Base-by-base conservation (phyloP, 2,113 vertebrate species). In the Lycaon pictus region DNA sequence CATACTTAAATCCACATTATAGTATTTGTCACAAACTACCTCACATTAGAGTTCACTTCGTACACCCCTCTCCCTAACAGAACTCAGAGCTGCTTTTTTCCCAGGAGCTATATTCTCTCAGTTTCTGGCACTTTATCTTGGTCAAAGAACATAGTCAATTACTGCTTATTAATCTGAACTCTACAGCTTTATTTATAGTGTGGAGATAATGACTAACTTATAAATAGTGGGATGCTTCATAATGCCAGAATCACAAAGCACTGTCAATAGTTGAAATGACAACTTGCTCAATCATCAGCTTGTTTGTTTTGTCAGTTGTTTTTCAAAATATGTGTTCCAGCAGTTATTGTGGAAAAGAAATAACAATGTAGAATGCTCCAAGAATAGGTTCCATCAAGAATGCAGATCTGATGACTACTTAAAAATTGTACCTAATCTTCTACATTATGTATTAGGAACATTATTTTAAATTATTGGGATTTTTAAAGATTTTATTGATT, bases 161-260 rank as follows among this genome's bases (percentile, higher is more conserved):
- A 93, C 63, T 88, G 22, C 29, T 88, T 81, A 92, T 87, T 87
- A 55, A 76, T 77, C 71, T 81, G 13, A 87, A 71, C 84, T 87
- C n/a, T 91, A 0, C 37, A 55, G 95, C 74, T 74, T 87, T 88
- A 65, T 97, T 93, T 96, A 96, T 67, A 90, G 67, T 20, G 3
- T 51, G 16, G 11, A 90, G n/a, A 92, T 95, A 95, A 92, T 93
- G 48, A 92, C 11, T 51, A 53, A 16, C 11, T 95, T 97, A 89
- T 95, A 86, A 93, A 69, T 56, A 80, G 55, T 79, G 7, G 13
- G 22, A 79, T 88, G 20, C 16, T 92, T 96, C n/a, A 65, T 71
- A 84, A 76, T 62, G 22, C 76, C 88, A 94, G 37, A 88, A 96
- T 93, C 92, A 69, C 2, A 2, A 92, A 55, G 8, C 20, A 25